Base-by-base conservation (phyloP, 2,797 vertebrate genomes). In the Fundulus diaphanus region DNA sequence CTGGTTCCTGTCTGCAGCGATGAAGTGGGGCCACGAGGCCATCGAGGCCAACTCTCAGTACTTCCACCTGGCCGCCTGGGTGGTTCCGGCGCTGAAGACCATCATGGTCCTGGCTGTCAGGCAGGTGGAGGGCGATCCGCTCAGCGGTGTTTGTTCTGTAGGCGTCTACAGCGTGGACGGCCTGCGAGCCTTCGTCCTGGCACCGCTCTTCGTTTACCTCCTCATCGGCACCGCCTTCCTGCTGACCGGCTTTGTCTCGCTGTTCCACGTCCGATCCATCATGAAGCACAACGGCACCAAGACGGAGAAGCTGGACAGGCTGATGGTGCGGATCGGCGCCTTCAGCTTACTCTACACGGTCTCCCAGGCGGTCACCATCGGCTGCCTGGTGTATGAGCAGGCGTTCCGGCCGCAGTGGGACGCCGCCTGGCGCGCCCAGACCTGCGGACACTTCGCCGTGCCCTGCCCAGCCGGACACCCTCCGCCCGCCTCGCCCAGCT, bases 1-100 rank as follows among this genome's bases (percentile, higher is more conserved):
- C 29, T 98, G 97, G 97, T 99, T 98, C 89, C 94, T 98, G 82
- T 96, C 97, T 0, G 97, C 97, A 0, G 96, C 96, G 68, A 96
- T 97, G 97, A 98, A 97, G 82, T 98, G 97, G 97, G 96, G 97
- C 57, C 96, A 97, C 0, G 97, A 98, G 80, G 97, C 97, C 85
- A 97, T 98, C 0, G 96, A 98, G 86, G 96, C 96, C 70, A 95
- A 97, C 83, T 96, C 97, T 0, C 96, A 96, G 79, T 97, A 97
- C 89, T 98, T 97, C 89, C 97, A 98, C 86, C 88, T 98, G 90
- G 96, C 96, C 0, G 97, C 97, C 1, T 99, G 97, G 97, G 96
- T 96, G 0, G 96, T 98, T 72, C 97, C 97, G 0, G 97, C 97
- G 0, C 93, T 97, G 70, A 97, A 97, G 84, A 99, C 97, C 84